Conservation (phyloP, 1,140 invertebrate species). For the Camponotus floridanus region DNA sequence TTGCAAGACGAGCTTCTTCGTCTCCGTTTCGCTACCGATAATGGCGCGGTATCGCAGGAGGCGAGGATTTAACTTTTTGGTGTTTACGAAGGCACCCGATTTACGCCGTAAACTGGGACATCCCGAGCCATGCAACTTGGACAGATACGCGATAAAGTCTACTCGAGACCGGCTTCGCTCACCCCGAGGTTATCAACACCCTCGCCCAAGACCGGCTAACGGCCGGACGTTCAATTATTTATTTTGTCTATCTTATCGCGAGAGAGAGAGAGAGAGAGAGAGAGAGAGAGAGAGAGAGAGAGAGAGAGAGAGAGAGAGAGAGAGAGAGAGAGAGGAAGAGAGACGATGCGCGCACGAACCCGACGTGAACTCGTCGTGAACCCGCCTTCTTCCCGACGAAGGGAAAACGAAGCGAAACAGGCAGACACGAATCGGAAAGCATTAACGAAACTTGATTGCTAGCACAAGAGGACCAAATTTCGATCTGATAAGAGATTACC, state of each 20-base stretch:
- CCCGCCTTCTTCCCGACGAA: constrained; percentile 36
- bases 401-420: not conserved
- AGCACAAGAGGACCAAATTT: constrained; percentile 4
- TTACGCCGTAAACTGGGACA: constrained; percentile 74
- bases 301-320: not conserved
- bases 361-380: constrained; percentile 58
- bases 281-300: not conserved
- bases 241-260: constrained; percentile 83
- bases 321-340: not conserved
- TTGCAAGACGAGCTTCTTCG: not conserved
- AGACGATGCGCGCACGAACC: constrained; percentile 76
- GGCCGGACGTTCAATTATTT: constrained; percentile 83
- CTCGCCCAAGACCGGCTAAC: constrained; percentile 76
- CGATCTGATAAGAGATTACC: constrained; percentile 21
- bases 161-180: constrained; percentile 63
- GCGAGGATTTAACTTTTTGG: constrained; percentile 72
- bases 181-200: constrained; percentile 79
- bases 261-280: not conserved
- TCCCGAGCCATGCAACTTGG: constrained; percentile 66
- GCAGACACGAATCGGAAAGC: constrained; percentile 4
- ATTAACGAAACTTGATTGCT: not conserved
- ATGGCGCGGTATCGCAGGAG: not conserved
- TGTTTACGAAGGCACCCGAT: constrained; percentile 53
- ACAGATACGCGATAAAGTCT: constrained; percentile 80
- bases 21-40: constrained; percentile 28